Evolutionary conservation across 2,797 vertebrate genomes (phyloP).

Genomic region (Emys orbicularis): DNA sequence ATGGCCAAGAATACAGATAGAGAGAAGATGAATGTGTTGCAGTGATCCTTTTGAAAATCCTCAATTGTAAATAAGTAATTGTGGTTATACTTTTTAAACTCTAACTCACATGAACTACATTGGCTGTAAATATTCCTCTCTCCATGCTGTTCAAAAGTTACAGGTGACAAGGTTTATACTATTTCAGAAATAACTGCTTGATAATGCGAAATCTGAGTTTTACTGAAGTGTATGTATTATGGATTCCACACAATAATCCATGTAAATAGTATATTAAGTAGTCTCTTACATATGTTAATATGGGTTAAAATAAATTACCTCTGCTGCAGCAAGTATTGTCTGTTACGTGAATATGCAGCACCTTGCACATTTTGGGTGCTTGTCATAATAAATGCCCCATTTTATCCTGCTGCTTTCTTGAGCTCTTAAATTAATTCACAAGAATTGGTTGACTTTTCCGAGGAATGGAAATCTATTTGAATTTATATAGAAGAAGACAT

Average conservation of each 20-base stretch:
- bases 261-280: neutral
- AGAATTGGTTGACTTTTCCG: neutral
- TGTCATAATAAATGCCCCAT: neutral
- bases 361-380: neutral
- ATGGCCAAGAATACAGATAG: neutral
- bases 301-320: neutral
- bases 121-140: neutral
- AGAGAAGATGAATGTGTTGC: neutral
- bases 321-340: neutral
- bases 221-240: neutral
- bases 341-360: neutral
- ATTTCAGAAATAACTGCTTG: neutral
- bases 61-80: accelerated
- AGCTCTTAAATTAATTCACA: slow-evolving; percentile 8
- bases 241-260: neutral
- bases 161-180: neutral
- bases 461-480: neutral
- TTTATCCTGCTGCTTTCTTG: neutral
- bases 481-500: neutral
- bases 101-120: accelerated
- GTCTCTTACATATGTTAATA: accelerated
- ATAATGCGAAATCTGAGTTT: neutral
- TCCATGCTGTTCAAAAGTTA: accelerated
- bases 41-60: accelerated
- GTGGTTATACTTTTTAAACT: neutral